Conservation (phyloP, 2,113 vertebrate genomes). For the Proteles cristata region DNA sequence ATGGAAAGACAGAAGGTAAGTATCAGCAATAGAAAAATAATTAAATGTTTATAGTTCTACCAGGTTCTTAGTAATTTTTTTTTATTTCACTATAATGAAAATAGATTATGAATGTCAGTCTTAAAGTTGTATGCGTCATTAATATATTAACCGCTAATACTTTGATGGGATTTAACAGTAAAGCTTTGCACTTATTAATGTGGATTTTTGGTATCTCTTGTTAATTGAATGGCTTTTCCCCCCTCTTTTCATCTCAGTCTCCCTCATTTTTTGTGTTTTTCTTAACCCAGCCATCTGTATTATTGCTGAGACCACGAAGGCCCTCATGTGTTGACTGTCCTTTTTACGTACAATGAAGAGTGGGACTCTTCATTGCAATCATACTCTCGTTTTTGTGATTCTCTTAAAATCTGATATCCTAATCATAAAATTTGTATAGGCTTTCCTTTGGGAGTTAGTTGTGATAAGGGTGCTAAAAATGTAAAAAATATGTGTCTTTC, state of each 20-base stretch:
- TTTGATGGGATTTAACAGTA: neutral
- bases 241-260: neutral
- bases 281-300: neutral
- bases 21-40: conserved; percentile 13
- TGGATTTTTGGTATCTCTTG: conserved; percentile 5
- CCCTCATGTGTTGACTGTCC: neutral
- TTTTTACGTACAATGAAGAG: neutral
- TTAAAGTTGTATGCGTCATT: neutral
- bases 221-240: neutral
- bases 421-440: neutral
- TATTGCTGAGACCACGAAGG: neutral
- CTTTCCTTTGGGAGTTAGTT: neutral
- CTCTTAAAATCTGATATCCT: neutral
- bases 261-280: neutral
- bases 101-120: neutral
- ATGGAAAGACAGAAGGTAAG: conserved; percentile 98
- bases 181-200: neutral
- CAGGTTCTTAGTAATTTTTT: neutral
- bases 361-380: neutral
- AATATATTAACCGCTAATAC: neutral
- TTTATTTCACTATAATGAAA: neutral
- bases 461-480: neutral
- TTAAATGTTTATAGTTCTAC: neutral
- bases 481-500: conserved; percentile 7
- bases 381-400: neutral